A percentile compares a stretch with the other conserved stretches of the same genome.
Conservation (phyloP, 2,888 invertebrate genomes). For the Lasius fuliginosus region DNA sequence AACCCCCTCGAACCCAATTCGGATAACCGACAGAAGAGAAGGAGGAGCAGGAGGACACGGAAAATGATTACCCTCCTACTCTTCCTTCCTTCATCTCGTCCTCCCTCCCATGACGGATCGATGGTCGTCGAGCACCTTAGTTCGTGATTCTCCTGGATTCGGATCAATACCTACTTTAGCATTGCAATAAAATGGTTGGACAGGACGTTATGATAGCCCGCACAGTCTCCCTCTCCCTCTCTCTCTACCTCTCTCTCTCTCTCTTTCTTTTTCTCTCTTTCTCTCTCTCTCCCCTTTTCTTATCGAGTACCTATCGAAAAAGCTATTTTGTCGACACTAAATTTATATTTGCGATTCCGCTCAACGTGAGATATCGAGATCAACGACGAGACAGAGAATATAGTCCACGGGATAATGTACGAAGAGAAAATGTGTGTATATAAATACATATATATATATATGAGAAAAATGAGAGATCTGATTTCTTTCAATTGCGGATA, state of each 20-base stretch:
- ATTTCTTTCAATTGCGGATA: neutral
- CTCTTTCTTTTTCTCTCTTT: conserved; percentile 14
- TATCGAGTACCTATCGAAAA: conserved; percentile 73
- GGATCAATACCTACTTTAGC: conserved; percentile 79
- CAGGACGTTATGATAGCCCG: conserved; percentile 77
- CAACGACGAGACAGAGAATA: conserved; percentile 6
- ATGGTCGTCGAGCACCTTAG: conserved; percentile 78
- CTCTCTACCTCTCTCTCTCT: conserved; percentile 28
- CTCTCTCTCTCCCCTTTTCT: conserved; percentile 56
- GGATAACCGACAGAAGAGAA: conserved; percentile 79
- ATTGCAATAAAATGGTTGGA: conserved; percentile 79
- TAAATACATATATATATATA: no score
- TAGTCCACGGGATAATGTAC: neutral
- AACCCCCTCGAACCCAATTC: conserved; percentile 81
- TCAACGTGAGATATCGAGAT: conserved; percentile 60
- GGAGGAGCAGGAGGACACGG: conserved; percentile 76
- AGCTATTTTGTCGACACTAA: conserved; percentile 70
- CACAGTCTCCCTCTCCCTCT: conserved; percentile 3
- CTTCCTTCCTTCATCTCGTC: conserved; percentile 65
- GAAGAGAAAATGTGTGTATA: neutral
- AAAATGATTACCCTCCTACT: conserved; percentile 78
- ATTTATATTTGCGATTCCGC: conserved; percentile 71
- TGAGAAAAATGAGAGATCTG: neutral
- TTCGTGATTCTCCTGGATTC: conserved; percentile 78
- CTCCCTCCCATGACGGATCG: conserved; percentile 72